Evolutionary conservation across 2,113 vertebrate genomes (phyloP), one percentile per base, ranked within the genome.

Genomic region (Bos javanicus): DNA sequence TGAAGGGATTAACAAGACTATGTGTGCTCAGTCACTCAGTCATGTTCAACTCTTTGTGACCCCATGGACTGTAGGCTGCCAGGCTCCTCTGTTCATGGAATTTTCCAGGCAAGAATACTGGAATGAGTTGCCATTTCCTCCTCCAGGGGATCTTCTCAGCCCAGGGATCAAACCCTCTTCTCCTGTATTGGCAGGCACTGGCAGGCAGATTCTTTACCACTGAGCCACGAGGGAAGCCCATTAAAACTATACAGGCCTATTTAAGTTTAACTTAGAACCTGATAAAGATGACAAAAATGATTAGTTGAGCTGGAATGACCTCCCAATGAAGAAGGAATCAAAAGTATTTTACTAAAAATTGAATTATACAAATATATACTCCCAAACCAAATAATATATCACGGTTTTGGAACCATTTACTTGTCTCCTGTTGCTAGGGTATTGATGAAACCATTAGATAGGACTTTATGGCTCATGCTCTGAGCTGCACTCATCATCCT

Each of bases 341-440:
- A 94, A 92, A 60, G 10, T 28, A 86, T 87, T 94, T 90, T 84
- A 60, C 62, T 87, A 80, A 90, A 87, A 96, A 60, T 33, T 87
- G 64, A 87, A 87, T 85, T 59, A 60, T 57, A 84, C 25, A 91
- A 92, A 67, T 57, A 60, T 19, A 71, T 88, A 64, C 25, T 64
- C 21, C 57, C 59, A 85, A 91, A 80, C 36, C 19, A 85, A 85
- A 94, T 80, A 95, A n/a, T 87, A 57, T 21, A 74, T 12, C n/a
- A 36, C 2, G 7, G 30, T 48, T 96, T 93, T 86, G 25, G 50
- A 94, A 76, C 9, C 78, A 57, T 91, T 89, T 62, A 57, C 43
- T 17, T 39, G 50, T 86, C 14, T 96, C 43, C 83, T 78, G 81
- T 92, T 19, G 13, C 43, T 86, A 96, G 48, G 57, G 36, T 82